A percentile compares a stretch with the other conserved stretches of the same genome.
phyloP scores from a whole-genome alignment of 2,797 vertebrate genomes.

The Tamandua tetradactyla region DNA sequence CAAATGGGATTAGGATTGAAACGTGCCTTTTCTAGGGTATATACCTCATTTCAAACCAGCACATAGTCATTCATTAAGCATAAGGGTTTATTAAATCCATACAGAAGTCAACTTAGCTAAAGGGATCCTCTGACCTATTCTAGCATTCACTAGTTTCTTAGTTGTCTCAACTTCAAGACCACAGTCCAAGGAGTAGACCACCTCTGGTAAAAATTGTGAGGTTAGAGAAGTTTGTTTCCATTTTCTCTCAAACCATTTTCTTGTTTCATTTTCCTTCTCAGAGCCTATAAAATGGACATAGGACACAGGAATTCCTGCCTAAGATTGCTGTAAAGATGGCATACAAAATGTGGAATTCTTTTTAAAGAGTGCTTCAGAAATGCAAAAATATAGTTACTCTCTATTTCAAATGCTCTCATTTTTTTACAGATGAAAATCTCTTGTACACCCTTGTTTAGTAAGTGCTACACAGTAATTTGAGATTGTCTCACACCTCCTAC shows the following conservation, averaged over 20 bases:
- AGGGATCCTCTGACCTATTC: not conserved
- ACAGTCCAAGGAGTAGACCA: no score
- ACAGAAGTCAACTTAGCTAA: not conserved
- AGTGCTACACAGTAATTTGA: not conserved
- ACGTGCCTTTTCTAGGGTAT: no score
- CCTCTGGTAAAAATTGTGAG: not conserved
- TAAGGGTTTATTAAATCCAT: not conserved
- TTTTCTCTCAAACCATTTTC: not conserved
- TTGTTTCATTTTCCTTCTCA: not conserved
- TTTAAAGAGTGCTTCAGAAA: constrained; percentile 7
- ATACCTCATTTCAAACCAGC: no score
- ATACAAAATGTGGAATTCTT: not conserved
- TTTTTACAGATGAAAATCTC: not conserved
- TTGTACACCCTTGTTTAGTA: not conserved
- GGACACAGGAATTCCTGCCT: not conserved
- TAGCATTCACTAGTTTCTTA: not conserved
- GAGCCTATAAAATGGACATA: not conserved
- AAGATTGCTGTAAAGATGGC: not conserved
- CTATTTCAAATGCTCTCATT: not conserved
- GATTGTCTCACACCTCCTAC: not conserved
- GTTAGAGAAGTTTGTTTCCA: not conserved
- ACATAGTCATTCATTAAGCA: not conserved
- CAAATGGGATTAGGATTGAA: no score
- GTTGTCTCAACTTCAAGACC: not conserved
- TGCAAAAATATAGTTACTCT: not conserved